Conservation (phyloP, 2,888 invertebrate genomes). For the Cheilosia variabilis region DNA sequence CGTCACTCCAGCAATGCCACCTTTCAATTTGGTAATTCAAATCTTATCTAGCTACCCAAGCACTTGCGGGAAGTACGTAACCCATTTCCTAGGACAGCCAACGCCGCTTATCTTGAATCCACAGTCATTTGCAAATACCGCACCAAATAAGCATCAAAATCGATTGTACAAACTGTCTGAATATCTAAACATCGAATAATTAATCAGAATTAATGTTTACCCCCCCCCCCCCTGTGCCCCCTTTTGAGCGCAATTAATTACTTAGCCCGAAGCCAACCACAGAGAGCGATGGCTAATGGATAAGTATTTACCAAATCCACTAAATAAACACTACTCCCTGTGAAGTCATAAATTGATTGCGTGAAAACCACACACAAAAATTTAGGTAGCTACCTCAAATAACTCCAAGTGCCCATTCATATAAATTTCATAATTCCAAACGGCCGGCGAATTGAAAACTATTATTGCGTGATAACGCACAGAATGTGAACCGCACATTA, state of each 20-base stretch:
- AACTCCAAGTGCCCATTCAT: conserved; percentile 26
- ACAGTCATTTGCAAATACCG: conserved; percentile 1
- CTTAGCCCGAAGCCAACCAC: conserved; percentile 43
- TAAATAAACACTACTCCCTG: conserved; percentile 31
- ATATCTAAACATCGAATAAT: conserved; percentile 25
- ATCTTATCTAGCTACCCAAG: no score
- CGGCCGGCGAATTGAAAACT: conserved; percentile 57
- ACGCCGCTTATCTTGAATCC: conserved; percentile 2
- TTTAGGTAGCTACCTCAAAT: conserved; percentile 1
- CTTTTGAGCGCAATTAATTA: conserved; percentile 50
- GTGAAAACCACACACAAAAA: conserved; percentile 8
- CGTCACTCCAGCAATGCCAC: no score
- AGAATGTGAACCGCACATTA: conserved; percentile 64
- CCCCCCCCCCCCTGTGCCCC: not conserved
- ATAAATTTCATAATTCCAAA: conserved; percentile 46
- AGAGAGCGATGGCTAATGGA: conserved; percentile 11
- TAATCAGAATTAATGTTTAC: conserved; percentile 7
- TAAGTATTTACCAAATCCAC: conserved; percentile 45
- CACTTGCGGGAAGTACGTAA: no score
- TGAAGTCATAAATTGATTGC: conserved; percentile 43
- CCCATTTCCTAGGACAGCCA: not conserved
- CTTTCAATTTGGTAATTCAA: no score
- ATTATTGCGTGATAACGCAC: conserved; percentile 70
- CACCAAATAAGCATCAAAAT: not conserved
- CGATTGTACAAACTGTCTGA: not conserved